These are phyloP conservation scores for Semicossyphus pulcher DNA, from an alignment of 2,113 vertebrate species.

Conservation along the genomic window DNA sequence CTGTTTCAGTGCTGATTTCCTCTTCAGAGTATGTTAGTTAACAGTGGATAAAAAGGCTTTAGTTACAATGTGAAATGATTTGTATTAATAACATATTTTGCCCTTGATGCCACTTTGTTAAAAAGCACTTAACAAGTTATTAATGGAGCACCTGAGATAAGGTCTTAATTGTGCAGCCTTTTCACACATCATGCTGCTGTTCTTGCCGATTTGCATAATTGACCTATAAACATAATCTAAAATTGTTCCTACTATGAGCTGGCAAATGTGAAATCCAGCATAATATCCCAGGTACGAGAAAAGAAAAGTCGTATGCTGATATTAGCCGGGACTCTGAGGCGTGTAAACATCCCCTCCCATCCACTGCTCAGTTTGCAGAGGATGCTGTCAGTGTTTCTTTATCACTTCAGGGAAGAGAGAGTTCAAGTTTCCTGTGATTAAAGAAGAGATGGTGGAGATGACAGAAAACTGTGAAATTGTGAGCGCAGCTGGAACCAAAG, in stretches of 20 bases:
- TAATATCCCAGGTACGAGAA: background rate
- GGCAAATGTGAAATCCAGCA: background rate
- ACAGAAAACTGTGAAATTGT: background rate
- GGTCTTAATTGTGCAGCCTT: too few relatives aligned
- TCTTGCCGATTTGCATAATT: too few relatives aligned
- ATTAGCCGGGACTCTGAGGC: slow-evolving; percentile 1
- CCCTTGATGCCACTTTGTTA: slow-evolving; percentile 30
- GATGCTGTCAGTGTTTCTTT: slow-evolving; percentile 26
- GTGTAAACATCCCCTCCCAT: slow-evolving; percentile 31
- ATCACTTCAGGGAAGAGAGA: slow-evolving; percentile 16
- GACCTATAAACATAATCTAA: too few relatives aligned
- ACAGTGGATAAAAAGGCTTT: slow-evolving; percentile 19
- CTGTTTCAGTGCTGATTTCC: slow-evolving; percentile 16
- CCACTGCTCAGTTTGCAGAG: slow-evolving; percentile 23
- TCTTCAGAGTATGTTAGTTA: background rate
- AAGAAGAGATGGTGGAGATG: background rate
- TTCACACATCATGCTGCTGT: too few relatives aligned
- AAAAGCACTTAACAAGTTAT: slow-evolving; percentile 3
- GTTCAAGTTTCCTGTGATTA: slow-evolving; percentile 15
- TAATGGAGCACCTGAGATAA: too few relatives aligned
- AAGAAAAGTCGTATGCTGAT: background rate
- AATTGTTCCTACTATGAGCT: too few relatives aligned
- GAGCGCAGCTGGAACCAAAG: background rate
- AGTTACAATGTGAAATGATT: slow-evolving; percentile 36
- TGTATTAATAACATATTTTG: slow-evolving; percentile 59